Percentiles rank a stretch among this genome's conserved stretches.
Conservation (phyloP, 2,797 vertebrate species). For the Chelonia mydas region DNA sequence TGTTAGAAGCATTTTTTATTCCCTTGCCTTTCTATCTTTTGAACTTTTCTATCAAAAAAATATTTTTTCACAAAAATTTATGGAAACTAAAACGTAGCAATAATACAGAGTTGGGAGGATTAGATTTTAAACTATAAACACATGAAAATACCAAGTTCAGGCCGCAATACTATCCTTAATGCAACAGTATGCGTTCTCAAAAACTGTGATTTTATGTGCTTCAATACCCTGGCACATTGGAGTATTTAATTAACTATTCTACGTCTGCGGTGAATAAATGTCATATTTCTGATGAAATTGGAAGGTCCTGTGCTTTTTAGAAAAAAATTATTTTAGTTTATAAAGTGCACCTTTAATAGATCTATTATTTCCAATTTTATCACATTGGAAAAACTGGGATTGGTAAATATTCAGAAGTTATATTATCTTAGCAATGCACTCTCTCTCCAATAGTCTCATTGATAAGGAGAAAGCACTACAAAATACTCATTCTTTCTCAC, state of each 20-base stretch:
- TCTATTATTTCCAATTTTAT: background rate
- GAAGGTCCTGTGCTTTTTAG: background rate
- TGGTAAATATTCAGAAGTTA: background rate
- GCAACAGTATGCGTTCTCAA: accelerated
- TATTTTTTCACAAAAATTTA: background rate
- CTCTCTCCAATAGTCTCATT: background rate
- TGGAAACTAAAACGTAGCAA: background rate
- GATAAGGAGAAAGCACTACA: background rate
- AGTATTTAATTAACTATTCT: accelerated
- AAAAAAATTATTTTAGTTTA: background rate
- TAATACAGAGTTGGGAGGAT: background rate
- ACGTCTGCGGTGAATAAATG: background rate
- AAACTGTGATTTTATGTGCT: background rate
- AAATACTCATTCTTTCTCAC: background rate
- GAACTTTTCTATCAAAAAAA: background rate
- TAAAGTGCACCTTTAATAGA: background rate
- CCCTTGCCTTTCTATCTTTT: background rate
- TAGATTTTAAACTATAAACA: background rate
- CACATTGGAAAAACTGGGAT: background rate
- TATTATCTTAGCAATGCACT: background rate
- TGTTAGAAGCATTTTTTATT: background rate
- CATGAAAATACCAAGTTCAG: background rate
- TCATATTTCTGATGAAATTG: background rate
- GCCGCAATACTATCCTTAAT: background rate
- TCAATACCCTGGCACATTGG: background rate